Evolutionary conservation across 2,888 invertebrate species (phyloP), one percentile per base, ranked within the genome.

Genomic region (Drosophila hamatofila): DNA sequence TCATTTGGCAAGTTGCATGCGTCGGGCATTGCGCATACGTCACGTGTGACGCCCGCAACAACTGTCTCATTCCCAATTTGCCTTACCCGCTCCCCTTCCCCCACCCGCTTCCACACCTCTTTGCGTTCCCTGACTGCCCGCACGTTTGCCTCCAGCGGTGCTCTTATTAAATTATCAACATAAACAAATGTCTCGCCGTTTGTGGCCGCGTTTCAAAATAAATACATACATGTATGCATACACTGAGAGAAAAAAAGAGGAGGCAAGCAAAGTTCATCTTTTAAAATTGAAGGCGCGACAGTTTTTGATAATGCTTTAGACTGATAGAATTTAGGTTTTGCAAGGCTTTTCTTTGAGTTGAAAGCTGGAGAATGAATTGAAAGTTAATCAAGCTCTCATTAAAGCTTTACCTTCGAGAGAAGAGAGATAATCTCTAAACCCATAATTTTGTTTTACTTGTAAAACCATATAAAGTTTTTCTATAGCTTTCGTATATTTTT

Each of bases 111-210:
- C 23, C 52, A 25, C 11, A 35, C 25, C 23, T 14, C n/a, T n/a
- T 30, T 12, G 6, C 12, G 14, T 8, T 8, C 44, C 9, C 44
- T 8, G 1, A 3, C 42, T 9, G 21, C 25, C 58, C 48, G 37
- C 27, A 33, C 44, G 16, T 41, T 46, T 51, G 70, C 74, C 77
- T 78, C 78, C 89, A 84, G 88, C 65, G 58, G 14, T 67, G 75
- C 79, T 76, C 83, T 89, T 89, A 84, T 89, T 84, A 87, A 89
- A 84, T 84, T 89, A 84, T 84, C 84, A 84, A 87, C 84, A 84
- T 89, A 84, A 84, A 84, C 84, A 84, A 84, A 84, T 83, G 87
- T 87, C 83, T 83, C 66, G 73, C 73, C 65, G 66, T 66, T 67
- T 75, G 80, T 80, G 77, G 80, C 71, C 77, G 71, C 75, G 57